Evolutionary conservation across 2,888 invertebrate species (phyloP), one percentile per base, ranked within the genome.

Genomic region (Bombyx huttoni): DNA sequence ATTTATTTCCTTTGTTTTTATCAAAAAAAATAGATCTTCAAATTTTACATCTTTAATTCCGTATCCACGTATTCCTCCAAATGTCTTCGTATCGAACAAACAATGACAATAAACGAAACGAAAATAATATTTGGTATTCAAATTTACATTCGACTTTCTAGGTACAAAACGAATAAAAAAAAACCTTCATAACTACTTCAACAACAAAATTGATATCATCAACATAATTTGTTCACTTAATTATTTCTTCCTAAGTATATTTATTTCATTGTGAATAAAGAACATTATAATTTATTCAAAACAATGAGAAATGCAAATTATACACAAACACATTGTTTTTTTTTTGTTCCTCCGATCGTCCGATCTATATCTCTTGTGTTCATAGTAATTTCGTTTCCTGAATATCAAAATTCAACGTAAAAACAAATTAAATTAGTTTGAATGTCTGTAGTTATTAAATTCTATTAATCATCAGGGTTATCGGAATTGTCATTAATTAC

Each of bases 401-500:
- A 12, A 40, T 40, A 40, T 40, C 12, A 10, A 57, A 51, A n/a
- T 35, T 46, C 45, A 13, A 24, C 24, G 24, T 24, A n/a, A 34
- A 51, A 54, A 52, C 49, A 53, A 53, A 55, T 50, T 52, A 52
- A 52, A 47, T 50, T 53, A 48, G 50, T 49, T 52, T 47, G 24
- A 59, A 62, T 53, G 47, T 52, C 54, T 63, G 35, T 50, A 51
- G 49, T 56, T 54, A 53, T 56, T 51, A 53, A 34, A 49, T 59
- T 59, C 58, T 56, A 56, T 55, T 56, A 59, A 60, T 60, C 56
- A 53, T 52, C 51, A 53, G 53, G 52, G 55, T 57, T 61, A 62
- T 62, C 63, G 53, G 9, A 51, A 40, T 50, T 51, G 52, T 56
- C 52, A 58, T 60, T 65, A 65, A 65, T 60, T 61, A 67, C 60